phyloP scores from a whole-genome alignment of 2,113 vertebrate species.

The Nibea albiflora region DNA sequence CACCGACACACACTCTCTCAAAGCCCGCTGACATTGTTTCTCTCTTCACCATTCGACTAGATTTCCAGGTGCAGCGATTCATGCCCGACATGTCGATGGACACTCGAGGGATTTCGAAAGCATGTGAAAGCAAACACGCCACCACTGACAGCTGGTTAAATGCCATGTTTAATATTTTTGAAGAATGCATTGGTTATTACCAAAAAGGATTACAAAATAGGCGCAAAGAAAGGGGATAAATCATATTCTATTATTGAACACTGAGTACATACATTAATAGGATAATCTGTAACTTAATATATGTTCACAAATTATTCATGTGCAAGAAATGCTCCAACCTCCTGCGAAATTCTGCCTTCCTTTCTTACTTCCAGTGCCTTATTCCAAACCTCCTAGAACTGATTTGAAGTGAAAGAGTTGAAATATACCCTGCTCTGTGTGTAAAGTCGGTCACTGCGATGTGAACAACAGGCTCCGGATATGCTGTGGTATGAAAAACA shows the following conservation, averaged over 20 bases:
- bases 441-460: slow-evolving; percentile 20
- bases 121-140: slow-evolving; percentile 35
- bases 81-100: slow-evolving; percentile 13
- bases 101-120: slow-evolving; percentile 14
- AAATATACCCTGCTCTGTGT: slow-evolving; percentile 26
- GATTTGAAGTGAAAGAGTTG: slow-evolving; percentile 37
- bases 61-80: slow-evolving; percentile 58
- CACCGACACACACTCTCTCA: slow-evolving; percentile 16
- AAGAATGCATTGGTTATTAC: slow-evolving; percentile 77
- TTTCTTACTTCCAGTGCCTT: slow-evolving; percentile 8
- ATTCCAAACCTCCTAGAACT: not conserved
- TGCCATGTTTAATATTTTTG: slow-evolving; percentile 80
- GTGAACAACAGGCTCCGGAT: slow-evolving; percentile 42
- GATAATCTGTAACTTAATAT: slow-evolving; percentile 63
- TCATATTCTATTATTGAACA: slow-evolving; percentile 68
- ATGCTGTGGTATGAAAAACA: slow-evolving; percentile 56
- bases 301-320: slow-evolving; percentile 57
- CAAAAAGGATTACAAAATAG: slow-evolving; percentile 83
- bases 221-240: slow-evolving; percentile 68
- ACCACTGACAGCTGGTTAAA: slow-evolving; percentile 69
- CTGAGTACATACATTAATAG: slow-evolving; percentile 72
- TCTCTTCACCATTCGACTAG: slow-evolving; percentile 30
- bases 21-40: slow-evolving; percentile 58
- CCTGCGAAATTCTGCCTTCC: not conserved
- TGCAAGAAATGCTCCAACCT: slow-evolving; percentile 64